Conservation (phyloP, 1,140 invertebrate genomes). For the Drosophila grimshawi region DNA sequence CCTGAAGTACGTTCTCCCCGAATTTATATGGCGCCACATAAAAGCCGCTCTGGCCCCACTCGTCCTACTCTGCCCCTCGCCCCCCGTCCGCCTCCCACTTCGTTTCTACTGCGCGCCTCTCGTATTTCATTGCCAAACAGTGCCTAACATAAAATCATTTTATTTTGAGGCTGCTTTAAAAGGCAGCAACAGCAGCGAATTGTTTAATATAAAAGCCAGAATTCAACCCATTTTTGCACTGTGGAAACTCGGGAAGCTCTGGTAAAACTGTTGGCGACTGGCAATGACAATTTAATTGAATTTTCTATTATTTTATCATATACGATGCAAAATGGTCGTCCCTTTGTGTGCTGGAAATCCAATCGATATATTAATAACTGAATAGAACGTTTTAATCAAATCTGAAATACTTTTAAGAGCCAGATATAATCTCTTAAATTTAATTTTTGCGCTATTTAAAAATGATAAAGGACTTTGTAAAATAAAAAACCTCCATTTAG, state of each 20-base stretch:
- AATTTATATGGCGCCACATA: constrained; percentile 78
- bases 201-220: constrained; percentile 48
- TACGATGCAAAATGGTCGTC: neutral
- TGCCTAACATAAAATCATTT: constrained; percentile 74
- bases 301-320: constrained; percentile 9
- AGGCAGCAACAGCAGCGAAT: constrained; percentile 57
- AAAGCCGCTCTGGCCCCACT: constrained; percentile 37
- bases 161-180: constrained; percentile 63
- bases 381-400: neutral
- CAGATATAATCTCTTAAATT: neutral
- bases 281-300: constrained; percentile 31
- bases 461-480: no score
- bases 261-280: neutral
- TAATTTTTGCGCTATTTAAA: no score
- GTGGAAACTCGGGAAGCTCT: constrained; percentile 40
- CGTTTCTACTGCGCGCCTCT: neutral
- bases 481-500: no score
- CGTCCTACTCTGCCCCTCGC: neutral
- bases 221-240: constrained; percentile 48
- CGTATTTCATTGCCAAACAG: constrained; percentile 66
- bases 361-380: no score
- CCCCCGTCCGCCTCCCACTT: neutral
- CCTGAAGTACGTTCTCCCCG: constrained; percentile 73
- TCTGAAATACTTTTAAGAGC: neutral
- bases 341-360: no score